A percentile compares a stretch with the other conserved stretches of the same genome.
phyloP scores from a whole-genome alignment of 2,888 invertebrate species.

The Apotomis turbidana region DNA sequence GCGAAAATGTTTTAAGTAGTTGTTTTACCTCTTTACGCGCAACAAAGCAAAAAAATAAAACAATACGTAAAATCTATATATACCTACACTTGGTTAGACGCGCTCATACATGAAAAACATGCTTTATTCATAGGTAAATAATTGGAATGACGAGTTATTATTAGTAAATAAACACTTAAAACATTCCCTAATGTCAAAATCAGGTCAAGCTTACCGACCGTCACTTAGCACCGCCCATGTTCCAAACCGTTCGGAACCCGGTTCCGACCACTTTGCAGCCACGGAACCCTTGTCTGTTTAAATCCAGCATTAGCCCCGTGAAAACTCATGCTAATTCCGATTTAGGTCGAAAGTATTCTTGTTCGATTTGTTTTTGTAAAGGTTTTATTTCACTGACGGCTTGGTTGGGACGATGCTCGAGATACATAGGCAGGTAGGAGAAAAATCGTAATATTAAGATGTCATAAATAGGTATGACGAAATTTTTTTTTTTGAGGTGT shows the following conservation, averaged over 20 bases:
- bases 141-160: not conserved
- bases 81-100: no score
- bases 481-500: no score
- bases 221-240: constrained; percentile 8
- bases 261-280: constrained; percentile 9
- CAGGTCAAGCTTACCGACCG: constrained; percentile 18
- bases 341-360: constrained; percentile 26
- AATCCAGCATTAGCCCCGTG: constrained; percentile 19
- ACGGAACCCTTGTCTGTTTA: constrained; percentile 22
- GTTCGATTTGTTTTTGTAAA: constrained; percentile 17
- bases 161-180: constrained; percentile 3
- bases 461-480: no score
- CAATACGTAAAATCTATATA: no score
- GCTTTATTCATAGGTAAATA: no score
- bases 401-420: no score
- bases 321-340: constrained; percentile 23
- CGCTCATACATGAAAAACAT: no score
- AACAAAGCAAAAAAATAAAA: no score
- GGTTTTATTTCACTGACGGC: not conserved
- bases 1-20: no score
- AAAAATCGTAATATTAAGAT: no score
- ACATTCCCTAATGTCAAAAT: constrained; percentile 7
- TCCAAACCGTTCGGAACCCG: constrained; percentile 10
- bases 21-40: no score
- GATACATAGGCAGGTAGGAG: no score